These are phyloP conservation scores for Gallinago nigripennis DNA, from an alignment of 2,797 vertebrate species.

Conservation along the genomic window DNA sequence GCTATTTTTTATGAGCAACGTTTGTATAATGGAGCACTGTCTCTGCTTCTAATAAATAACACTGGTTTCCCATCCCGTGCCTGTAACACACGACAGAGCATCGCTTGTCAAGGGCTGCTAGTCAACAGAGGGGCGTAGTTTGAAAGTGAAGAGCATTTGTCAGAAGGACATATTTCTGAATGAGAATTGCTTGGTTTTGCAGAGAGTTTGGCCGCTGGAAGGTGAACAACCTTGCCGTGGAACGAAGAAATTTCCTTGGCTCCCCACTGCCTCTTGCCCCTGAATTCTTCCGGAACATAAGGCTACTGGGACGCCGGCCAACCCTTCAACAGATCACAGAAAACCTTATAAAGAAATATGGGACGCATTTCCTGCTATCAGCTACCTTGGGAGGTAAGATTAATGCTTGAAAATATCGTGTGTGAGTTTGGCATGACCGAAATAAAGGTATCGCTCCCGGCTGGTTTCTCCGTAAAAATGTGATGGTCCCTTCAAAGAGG, in stretches of 20 bases:
- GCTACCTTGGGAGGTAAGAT: conserved; percentile 94
- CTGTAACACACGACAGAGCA: neutral
- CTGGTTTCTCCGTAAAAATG: no score
- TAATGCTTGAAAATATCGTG: neutral
- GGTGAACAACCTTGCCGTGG: conserved; percentile 95
- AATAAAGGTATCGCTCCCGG: fast-evolving
- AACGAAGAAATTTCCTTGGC: conserved; percentile 92
- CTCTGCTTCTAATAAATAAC: conserved; percentile 2
- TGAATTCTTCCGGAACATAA: conserved; percentile 94
- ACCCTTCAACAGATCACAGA: conserved; percentile 93
- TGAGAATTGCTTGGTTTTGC: conserved; percentile 73
- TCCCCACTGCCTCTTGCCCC: conserved; percentile 92
- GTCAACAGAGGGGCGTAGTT: neutral
- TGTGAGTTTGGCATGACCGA: neutral
- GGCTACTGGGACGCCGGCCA: conserved; percentile 90
- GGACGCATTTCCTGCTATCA: conserved; percentile 94
- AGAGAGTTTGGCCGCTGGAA: conserved; percentile 99
- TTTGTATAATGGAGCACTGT: neutral
- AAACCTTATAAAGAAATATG: conserved; percentile 98
- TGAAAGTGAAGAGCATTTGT: conserved; percentile 59
- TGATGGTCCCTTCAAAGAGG: neutral
- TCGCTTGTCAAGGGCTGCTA: neutral
- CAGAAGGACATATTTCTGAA: conserved; percentile 48
- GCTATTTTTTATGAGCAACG: neutral
- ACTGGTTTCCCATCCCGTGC: neutral